Conservation (phyloP, 2,888 invertebrate genomes). For the Incurvaria masculella region DNA sequence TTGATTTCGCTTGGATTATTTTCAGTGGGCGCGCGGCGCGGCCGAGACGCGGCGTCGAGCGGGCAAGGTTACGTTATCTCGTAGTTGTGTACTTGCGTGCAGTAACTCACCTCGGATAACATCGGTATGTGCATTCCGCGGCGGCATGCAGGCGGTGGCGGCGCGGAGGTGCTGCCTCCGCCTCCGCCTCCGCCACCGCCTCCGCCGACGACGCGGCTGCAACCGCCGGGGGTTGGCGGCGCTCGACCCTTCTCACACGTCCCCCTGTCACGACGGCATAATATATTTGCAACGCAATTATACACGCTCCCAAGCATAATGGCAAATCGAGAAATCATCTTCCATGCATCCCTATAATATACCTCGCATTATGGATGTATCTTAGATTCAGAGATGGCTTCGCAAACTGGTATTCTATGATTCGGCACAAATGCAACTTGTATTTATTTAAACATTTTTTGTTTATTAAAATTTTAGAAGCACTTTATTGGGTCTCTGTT, state of each 20-base stretch:
- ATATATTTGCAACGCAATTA: background rate
- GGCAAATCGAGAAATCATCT: too few relatives aligned
- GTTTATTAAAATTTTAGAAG: too few relatives aligned
- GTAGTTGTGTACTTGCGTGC: background rate
- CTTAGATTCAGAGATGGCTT: too few relatives aligned
- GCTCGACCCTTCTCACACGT: background rate
- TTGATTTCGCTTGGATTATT: too few relatives aligned
- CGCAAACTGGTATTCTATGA: too few relatives aligned
- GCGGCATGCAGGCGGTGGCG: background rate
- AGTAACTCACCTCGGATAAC: background rate
- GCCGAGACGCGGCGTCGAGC: too few relatives aligned
- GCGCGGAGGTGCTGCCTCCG: background rate
- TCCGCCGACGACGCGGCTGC: background rate
- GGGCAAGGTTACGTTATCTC: background rate
- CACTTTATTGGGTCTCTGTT: too few relatives aligned
- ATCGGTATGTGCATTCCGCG: background rate
- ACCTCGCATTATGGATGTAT: too few relatives aligned
- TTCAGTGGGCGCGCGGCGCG: too few relatives aligned
- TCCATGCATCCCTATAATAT: too few relatives aligned
- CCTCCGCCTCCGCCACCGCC: background rate
- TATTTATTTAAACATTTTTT: too few relatives aligned
- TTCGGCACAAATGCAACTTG: too few relatives aligned
- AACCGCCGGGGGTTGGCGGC: background rate
- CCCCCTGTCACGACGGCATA: background rate
- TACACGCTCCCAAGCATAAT: background rate